Percentiles rank a stretch among this genome's conserved stretches.
These are phyloP conservation scores for Manis crassicaudata DNA, from an alignment of 2,797 vertebrate genomes.

Conservation along the genomic window DNA sequence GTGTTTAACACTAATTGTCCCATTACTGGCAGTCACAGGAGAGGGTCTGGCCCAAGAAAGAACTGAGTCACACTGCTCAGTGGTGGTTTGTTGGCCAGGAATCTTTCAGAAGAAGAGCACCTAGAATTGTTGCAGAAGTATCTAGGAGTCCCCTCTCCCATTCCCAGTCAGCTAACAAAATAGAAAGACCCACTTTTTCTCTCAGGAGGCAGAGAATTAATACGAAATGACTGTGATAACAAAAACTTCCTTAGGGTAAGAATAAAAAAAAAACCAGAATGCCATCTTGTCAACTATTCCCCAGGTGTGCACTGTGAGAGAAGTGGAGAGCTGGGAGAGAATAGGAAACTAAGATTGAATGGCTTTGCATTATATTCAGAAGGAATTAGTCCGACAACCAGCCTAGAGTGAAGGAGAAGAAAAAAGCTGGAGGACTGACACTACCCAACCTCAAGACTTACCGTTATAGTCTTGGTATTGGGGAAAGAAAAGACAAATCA, in stretches of 20 bases:
- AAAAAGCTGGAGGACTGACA: background rate
- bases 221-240: background rate
- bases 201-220: background rate
- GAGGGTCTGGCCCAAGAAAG: background rate
- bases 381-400: background rate
- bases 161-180: background rate
- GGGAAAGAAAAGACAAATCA: background rate
- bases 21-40: conserved; percentile 65
- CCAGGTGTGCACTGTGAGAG: background rate
- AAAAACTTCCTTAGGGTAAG: conserved; percentile 1
- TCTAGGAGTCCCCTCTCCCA: background rate
- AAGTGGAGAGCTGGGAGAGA: background rate
- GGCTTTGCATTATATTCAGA: background rate
- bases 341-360: background rate
- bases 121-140: fast-evolving
- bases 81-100: background rate
- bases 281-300: background rate
- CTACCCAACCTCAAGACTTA: background rate
- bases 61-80: fast-evolving
- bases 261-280: background rate
- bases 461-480: background rate
- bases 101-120: fast-evolving
- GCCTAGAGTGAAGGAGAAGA: background rate
- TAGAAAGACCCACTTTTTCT: conserved; percentile 17
- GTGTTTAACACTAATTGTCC: background rate